Evolutionary conservation across 2,888 invertebrate species (phyloP), one percentile per base, ranked within the genome.

Genomic region (Thecocarcelia acutangulata): DNA sequence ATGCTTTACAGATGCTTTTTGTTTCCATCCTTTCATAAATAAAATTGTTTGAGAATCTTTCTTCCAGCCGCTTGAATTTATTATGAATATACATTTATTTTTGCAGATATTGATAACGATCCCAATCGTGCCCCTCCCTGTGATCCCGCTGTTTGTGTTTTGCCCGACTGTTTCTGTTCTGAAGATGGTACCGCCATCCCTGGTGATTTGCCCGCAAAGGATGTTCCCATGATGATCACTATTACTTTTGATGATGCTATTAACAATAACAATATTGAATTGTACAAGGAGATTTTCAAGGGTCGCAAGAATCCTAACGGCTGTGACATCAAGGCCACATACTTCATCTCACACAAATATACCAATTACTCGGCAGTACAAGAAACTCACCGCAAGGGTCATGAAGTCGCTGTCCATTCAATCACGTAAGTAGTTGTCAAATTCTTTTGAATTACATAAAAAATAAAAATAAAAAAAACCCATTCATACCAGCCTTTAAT

Each of bases 241-340:
- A 95, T 97, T 89, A 97, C 97, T 64, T 97, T 97, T 90, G 97
- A 97, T 89, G 97, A 97, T 87, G 97, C 97, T 87, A 96, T 97
- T 91, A 97, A 97, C 91, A 97, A 97, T 91, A 97, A 97, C 92
- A 97, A 97, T 91, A 97, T 97, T 89, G 97, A 96, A 86, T 92
- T 97, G 64, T 97, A 97, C 93, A 96, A 96, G 90, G 97, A 97
- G 88, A 97, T 97, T 84, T 97, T 97, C 92, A 96, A 95, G 90
- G 95, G 96, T 87, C 94, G 97, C 84, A 96, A 96, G 91, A 97
- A 97, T 89, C 97, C 97, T 66, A 97, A 97, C 89, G 97, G 97
- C 81, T 97, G 97, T 90, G 96, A 97, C 90, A 97, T 97, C 91
- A 97, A 96, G 91, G 94, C 96, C 56, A 97, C 97, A 73, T 97